Base-by-base conservation (phyloP, 2,797 vertebrate species). In the Todus mexicanus region DNA sequence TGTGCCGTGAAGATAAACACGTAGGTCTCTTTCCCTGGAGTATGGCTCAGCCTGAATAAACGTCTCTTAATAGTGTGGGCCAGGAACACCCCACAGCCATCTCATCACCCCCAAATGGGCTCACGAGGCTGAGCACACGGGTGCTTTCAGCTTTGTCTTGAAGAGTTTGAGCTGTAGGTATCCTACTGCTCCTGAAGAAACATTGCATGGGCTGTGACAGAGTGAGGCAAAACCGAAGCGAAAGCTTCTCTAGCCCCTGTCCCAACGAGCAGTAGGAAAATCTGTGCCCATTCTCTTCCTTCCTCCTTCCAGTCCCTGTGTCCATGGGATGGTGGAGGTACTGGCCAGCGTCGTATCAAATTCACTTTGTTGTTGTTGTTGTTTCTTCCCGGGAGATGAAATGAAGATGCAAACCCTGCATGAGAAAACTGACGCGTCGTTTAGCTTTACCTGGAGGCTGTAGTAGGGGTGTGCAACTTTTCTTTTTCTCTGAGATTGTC, bases 131-230 rank as follows among this genome's bases (percentile, higher is more conserved):
- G 42, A 0, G 2, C n/a, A 73, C 10, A 25, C 11, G 51, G 19
- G 0, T 0, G 4, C 26, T 68, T 70, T 38, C 40, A 71, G 56
- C 38, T 82, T 75, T 56, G 37, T 72, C 22, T 81, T 69, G 23
- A 8, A 26, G 53, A 51, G 29, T 83, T 90, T 50, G n/a, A 31
- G 5, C 7, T 35, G 13, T 17, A 1, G n/a, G n/a, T n/a, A n/a
- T 42, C 53, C 50, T 70, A 3, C 37, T 71, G 69, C 37, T 74
- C 21, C 45, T 50, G 42, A 42, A 66, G 48, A 56, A 83, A 27
- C 1, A 3, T 65, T 1, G 0, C 6, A 2, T 2, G 11, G 54
- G 40, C 27, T 11, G 4, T 68, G 21, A 56, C 48, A 22, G 69
- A 72, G 59, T 35, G 54, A 76, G 37, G 20, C 4, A 15, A 78